Base-by-base conservation (phyloP, 2,888 invertebrate species). In the Ophraella communa region DNA sequence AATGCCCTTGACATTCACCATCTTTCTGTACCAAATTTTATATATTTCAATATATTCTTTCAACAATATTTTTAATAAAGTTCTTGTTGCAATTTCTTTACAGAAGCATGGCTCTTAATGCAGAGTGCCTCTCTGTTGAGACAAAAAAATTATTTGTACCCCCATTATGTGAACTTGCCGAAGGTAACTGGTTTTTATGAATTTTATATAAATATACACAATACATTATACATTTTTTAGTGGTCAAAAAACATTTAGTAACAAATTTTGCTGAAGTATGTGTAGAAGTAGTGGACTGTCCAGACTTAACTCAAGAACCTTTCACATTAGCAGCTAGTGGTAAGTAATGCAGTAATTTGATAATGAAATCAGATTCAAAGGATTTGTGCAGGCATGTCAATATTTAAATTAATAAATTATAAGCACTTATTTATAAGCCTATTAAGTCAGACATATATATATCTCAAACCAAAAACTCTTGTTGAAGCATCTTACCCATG, bases 231-330 rank as follows among this genome's bases (percentile, higher is more conserved):
- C 11, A 11, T 30, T 58, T 10, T 51, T 58, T 68, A 66, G 5
- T 33, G 95, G 95, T 93, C 66, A 85, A 86, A 57, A 84, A 84
- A 66, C 91, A 91, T 0, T 83, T 97, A 64, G 81, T 79, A 24
- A 82, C 83, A 51, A 92, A 91, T 73, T 97, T 96, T 83, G 85
- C 84, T 65, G 83, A 88, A 58, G 92, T 91, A 23, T 79, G 80
- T 30, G 94, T 94, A 1, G 86, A 89, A 49, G 88, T 94, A n/a
- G 91, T 90, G 10, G 90, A 92, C 35, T 92, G 95, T 78, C 96
- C 97, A 1, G 91, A 97, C 83, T 86, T 98, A 69, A 91, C 88
- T 1, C 82, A 90, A 77, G 78, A 88, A 18, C 95, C 96, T 0
- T 97, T 91, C 80, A 86, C 87, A 65, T 85, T 97, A 67, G 92